Conservation (phyloP, 2,797 vertebrate genomes). For the Myioborus melanocephalus region DNA sequence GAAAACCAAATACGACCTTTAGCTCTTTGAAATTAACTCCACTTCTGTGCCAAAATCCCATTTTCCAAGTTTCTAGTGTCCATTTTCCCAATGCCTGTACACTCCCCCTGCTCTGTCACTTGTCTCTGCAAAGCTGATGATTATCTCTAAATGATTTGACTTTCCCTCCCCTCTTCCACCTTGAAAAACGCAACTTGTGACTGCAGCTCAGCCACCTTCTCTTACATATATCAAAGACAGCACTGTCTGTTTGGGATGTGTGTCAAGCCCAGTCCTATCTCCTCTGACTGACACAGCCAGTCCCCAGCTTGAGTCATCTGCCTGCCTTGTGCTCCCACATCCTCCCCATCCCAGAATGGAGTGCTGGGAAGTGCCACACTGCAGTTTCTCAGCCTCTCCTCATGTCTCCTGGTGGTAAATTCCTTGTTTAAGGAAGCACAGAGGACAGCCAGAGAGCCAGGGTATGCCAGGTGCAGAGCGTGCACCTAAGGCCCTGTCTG, state of each 20-base stretch:
- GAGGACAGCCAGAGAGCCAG: neutral
- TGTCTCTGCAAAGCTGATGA: neutral
- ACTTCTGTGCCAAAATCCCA: neutral
- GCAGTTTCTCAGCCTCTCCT: neutral
- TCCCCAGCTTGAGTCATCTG: conserved; percentile 23
- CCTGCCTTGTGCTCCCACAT: conserved; percentile 13
- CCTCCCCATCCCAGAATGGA: neutral
- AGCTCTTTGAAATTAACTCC: neutral
- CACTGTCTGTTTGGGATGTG: neutral
- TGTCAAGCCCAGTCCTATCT: neutral
- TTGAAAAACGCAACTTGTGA: neutral
- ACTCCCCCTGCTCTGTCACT: neutral
- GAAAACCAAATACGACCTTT: neutral
- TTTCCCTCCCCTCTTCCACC: neutral
- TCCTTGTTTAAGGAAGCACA: neutral
- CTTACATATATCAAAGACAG: neutral
- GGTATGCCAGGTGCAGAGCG: rapidly evolving
- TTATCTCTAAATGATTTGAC: neutral
- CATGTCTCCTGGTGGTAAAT: neutral
- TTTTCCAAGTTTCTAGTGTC: neutral
- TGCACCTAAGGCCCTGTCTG: neutral
- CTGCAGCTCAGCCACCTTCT: neutral
- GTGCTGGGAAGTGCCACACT: rapidly evolving
- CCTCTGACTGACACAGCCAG: conserved; percentile 5
- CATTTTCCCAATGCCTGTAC: neutral